Percentiles rank a stretch among this genome's conserved stretches.
Conservation (phyloP, 2,113 vertebrate species). For the Odobenus rosmarus region DNA sequence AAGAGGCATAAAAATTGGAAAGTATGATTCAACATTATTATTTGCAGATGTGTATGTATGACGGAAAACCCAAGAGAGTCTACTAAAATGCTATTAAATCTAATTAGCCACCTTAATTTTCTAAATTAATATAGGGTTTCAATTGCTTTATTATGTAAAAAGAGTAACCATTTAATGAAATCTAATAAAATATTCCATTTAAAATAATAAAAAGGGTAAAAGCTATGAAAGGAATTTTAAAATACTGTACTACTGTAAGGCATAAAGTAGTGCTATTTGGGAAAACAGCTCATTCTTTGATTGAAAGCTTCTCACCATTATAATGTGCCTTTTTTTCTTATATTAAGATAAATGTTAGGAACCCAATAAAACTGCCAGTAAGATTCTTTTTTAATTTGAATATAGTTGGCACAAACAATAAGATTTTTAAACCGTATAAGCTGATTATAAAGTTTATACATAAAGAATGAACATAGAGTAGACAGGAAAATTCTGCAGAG, state of each 20-base stretch:
- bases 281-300: not conserved
- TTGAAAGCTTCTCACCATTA: not conserved
- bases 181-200: not conserved
- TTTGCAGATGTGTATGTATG: not conserved
- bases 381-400: not conserved
- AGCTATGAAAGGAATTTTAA: not conserved
- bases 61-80: not conserved
- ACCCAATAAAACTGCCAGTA: not conserved
- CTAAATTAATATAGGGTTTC: not conserved
- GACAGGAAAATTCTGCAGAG: not conserved
- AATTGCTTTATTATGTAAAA: not conserved
- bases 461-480: not conserved
- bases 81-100: not conserved
- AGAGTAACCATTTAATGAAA: not conserved
- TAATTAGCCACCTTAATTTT: slow-evolving; percentile 24
- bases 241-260: not conserved
- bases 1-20: not conserved
- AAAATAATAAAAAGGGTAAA: not conserved
- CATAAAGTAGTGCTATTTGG: not conserved
- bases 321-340: not conserved
- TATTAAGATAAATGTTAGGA: not conserved
- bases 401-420: not conserved
- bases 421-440: not conserved
- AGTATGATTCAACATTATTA: not conserved
- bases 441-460: not conserved